Conservation (phyloP, 2,113 vertebrate genomes). For the Agelaius tricolor region DNA sequence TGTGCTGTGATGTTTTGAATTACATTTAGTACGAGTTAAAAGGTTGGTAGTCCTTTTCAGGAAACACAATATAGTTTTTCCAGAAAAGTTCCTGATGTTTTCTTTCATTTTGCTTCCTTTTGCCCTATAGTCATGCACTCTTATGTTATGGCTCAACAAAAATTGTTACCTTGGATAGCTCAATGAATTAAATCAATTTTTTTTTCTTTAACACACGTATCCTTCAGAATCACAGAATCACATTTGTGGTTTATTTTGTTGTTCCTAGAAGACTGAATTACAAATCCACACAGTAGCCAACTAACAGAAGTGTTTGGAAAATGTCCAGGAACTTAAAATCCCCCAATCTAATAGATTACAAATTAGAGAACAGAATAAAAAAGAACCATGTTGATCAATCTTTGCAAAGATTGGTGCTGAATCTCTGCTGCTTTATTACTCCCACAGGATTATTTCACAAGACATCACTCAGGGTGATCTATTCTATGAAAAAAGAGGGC, state of each 20-base stretch:
- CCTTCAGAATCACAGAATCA: background rate
- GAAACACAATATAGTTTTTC: background rate
- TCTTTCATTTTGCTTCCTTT: background rate
- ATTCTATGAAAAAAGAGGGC: background rate
- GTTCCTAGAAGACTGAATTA: background rate
- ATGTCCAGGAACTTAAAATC: background rate
- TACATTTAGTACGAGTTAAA: background rate
- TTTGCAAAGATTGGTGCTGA: background rate
- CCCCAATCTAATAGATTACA: background rate
- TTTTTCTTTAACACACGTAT: background rate
- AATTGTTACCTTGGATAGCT: background rate
- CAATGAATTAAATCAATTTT: background rate
- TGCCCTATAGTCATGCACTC: background rate
- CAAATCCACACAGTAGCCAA: background rate
- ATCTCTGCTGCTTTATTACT: background rate
- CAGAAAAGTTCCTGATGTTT: background rate
- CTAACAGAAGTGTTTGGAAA: background rate
- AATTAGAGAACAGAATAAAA: background rate
- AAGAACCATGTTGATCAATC: background rate
- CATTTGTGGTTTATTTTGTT: background rate
- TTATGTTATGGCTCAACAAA: background rate
- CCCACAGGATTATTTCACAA: background rate
- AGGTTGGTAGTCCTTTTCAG: background rate
- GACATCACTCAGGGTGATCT: background rate
- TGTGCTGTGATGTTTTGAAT: background rate